These are phyloP conservation scores for Bombyx mandarina DNA, from an alignment of 1,140 invertebrate genomes.

Conservation along the genomic window DNA sequence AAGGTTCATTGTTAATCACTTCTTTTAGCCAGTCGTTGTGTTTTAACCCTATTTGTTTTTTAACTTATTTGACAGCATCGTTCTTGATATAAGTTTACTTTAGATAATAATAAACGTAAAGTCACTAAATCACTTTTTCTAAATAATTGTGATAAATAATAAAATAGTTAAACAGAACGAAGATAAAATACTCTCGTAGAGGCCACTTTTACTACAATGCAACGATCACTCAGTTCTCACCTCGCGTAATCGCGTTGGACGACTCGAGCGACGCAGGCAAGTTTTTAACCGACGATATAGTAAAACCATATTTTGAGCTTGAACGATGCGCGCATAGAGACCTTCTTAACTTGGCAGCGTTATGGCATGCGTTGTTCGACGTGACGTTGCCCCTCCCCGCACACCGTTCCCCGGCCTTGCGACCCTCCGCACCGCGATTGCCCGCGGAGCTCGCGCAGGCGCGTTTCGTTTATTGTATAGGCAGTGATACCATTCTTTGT, in stretches of 20 bases:
- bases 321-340: constrained; percentile 4
- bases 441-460: constrained; percentile 53
- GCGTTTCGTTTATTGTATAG: constrained; percentile 50
- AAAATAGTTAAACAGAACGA: background rate
- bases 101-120: too few relatives aligned
- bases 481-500: constrained; percentile 40
- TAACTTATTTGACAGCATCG: constrained; percentile 53
- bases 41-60: constrained; percentile 64
- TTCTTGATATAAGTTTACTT: constrained; percentile 12
- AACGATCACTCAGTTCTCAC: constrained; percentile 44
- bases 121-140: too few relatives aligned
- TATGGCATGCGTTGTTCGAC: constrained; percentile 57
- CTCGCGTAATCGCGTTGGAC: constrained; percentile 62
- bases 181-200: constrained; percentile 26
- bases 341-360: constrained; percentile 46
- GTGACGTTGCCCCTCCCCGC: constrained; percentile 53
- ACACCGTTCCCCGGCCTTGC: constrained; percentile 55
- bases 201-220: constrained; percentile 44
- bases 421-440: constrained; percentile 44
- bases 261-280: constrained; percentile 61
- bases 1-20: constrained; percentile 41
- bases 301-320: constrained; percentile 10
- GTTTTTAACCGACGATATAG: constrained; percentile 31
- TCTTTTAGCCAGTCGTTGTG: constrained; percentile 29
- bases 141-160: background rate